Percentiles rank a stretch among this genome's conserved stretches.
phyloP scores from a whole-genome alignment of 1,140 invertebrate species.

The Reticulitermes speratus region DNA sequence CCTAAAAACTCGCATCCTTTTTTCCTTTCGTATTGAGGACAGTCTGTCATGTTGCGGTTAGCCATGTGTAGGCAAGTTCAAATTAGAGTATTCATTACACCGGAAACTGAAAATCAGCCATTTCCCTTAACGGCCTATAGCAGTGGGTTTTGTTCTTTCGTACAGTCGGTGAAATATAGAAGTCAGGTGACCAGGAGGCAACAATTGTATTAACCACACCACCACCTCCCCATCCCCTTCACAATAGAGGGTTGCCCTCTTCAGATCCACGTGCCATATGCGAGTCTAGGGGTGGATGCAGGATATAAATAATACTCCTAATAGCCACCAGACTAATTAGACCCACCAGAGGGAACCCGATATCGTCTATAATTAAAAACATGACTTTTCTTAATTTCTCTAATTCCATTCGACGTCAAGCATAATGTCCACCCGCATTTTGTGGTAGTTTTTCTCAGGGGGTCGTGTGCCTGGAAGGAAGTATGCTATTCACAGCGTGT shows the following conservation, averaged over 20 bases:
- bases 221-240: neutral
- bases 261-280: neutral
- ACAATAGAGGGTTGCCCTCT: slow-evolving; percentile 1
- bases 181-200: neutral
- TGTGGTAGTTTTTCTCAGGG: neutral
- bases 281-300: neutral
- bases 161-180: slow-evolving; percentile 4
- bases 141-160: neutral
- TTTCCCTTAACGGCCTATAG: neutral
- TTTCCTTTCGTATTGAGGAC: too few species aligned
- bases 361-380: neutral
- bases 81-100: neutral
- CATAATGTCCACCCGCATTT: neutral
- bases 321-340: neutral
- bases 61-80: neutral
- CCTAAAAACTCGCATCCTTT: too few species aligned
- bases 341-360: slow-evolving; percentile 3
- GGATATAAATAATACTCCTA: neutral
- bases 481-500: neutral
- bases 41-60: neutral
- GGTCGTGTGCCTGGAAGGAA: neutral
- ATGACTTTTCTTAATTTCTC: slow-evolving; percentile 19
- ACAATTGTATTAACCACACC: neutral
- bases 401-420: neutral
- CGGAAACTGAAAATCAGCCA: slow-evolving; percentile 9